Percentiles rank a stretch among this genome's conserved stretches.
Evolutionary conservation across 2,797 vertebrate species (phyloP).

Genomic region (Labroides dimidiatus): DNA sequence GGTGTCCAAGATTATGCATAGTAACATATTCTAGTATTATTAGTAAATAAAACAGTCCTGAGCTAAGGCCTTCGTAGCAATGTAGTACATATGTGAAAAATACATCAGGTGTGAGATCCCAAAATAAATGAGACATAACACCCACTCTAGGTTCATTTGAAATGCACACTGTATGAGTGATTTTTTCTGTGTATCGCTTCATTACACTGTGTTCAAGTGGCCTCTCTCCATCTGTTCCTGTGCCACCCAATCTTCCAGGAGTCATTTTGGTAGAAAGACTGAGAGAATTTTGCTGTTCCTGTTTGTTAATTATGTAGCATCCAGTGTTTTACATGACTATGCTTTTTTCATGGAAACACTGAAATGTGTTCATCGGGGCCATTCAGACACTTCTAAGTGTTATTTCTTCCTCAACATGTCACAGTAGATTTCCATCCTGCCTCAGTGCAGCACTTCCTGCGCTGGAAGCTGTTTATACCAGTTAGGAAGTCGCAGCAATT

Average conservation of each 20-base stretch:
- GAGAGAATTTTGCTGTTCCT: constrained; percentile 63
- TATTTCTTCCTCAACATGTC: constrained; percentile 76
- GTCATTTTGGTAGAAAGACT: constrained; percentile 67
- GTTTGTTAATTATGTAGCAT: constrained; percentile 80
- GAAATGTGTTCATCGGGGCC: constrained; percentile 69
- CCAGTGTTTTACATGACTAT: constrained; percentile 58
- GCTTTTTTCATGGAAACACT: constrained; percentile 57
- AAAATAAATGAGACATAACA: constrained; percentile 66
- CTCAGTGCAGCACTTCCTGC: constrained; percentile 52
- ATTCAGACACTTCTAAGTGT: constrained; percentile 67
- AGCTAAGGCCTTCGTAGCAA: constrained; percentile 38
- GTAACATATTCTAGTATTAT: constrained; percentile 50
- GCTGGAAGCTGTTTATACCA: constrained; percentile 67
- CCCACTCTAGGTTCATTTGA: constrained; percentile 61
- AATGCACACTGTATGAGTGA: constrained; percentile 59
- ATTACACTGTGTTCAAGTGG: constrained; percentile 73
- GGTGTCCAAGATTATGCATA: constrained; percentile 24
- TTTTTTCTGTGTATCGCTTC: constrained; percentile 65
- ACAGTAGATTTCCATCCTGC: constrained; percentile 56
- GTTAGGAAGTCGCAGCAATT: constrained; percentile 76
- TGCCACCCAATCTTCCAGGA: constrained; percentile 68
- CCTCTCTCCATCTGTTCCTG: constrained; percentile 78
- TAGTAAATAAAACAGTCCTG: constrained; percentile 29
- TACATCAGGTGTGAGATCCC: constrained; percentile 62
- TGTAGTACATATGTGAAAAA: constrained; percentile 52